Base-by-base conservation (phyloP, 2,113 vertebrate species). In the Myodes glareolus region DNA sequence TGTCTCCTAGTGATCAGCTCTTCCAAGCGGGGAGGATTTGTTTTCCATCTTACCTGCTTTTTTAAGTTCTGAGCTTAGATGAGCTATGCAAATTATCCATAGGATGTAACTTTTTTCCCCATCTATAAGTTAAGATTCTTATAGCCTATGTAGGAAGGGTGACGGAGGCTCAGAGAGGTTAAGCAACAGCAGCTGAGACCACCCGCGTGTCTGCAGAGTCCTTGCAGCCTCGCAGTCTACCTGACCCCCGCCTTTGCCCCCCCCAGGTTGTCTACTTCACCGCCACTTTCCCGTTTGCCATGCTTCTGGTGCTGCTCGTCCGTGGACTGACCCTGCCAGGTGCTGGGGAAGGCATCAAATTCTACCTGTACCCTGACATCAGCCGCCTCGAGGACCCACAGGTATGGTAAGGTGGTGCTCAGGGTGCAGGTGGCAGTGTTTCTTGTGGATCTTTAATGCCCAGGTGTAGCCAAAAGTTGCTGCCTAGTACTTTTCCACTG, bases 321-420 rank as follows among this genome's bases (percentile, higher is more conserved):
- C 99, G 99, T 39, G 99, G 99, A 0, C 99, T 99, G 96, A 99
- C 99, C n/a, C 98, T 99, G 92, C 99, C 99, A 2, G 99, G 99
- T 7, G 99, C 99, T n/a, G 95, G 99, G 31, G 99, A 99, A 93
- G 99, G 99, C 98, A 99, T 99, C 98, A 99, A 99, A 97, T 99
- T 99, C 98, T 99, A 99, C 97, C 99, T 99, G 98, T 99, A 99
- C 98, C 99, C 99, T 0, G 95, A 99, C 97, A 98, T 99, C 96
- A 98, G 98, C 89, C 99, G 99, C 97, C 99, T 99, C 42, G 98
- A 98, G 95, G 99, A 99, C 95, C 99, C 99, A 85, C 99, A 99
- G 99, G 99, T 99, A 99, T 39, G 65, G 45, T 0, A 0, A 91
- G 88, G 86, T 0, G 33, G 52, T 29, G 63, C 7, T 19, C 68